Evolutionary conservation across 2,888 invertebrate species (phyloP).

Genomic region (Stenchaetothrips biformis): DNA sequence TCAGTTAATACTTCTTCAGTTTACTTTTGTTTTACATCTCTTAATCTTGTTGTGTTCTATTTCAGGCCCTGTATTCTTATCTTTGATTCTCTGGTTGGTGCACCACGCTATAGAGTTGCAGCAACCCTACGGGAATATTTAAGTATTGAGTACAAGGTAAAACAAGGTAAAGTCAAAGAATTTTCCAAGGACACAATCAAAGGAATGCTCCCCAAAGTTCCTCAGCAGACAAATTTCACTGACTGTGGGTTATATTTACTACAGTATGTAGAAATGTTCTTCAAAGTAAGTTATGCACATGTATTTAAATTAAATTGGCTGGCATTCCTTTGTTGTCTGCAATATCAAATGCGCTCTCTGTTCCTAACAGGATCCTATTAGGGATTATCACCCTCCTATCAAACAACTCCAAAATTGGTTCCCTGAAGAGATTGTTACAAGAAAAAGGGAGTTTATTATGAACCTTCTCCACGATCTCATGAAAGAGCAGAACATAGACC

Average conservation of each 20-base stretch:
- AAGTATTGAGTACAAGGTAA: conserved; percentile 76
- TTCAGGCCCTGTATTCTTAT: conserved; percentile 87
- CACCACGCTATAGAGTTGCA: conserved; percentile 75
- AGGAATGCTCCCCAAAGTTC: conserved; percentile 83
- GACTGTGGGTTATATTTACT: conserved; percentile 95
- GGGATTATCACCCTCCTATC: conserved; percentile 77
- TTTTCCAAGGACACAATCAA: conserved; percentile 81
- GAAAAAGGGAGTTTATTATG: conserved; percentile 83
- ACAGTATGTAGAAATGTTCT: conserved; percentile 95
- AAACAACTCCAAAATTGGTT: conserved; percentile 82
- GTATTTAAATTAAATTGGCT: conserved; percentile 8
- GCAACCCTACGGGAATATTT: conserved; percentile 88
- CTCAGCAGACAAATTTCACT: conserved; percentile 95
- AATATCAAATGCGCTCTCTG: conserved; percentile 15
- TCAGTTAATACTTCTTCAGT: too few species aligned
- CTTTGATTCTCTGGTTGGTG: conserved; percentile 85
- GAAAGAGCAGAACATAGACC: conserved; percentile 64
- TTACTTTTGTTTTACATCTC: too few species aligned
- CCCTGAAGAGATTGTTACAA: conserved; percentile 71
- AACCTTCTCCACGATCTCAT: conserved; percentile 69
- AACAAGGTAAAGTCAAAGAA: conserved; percentile 59
- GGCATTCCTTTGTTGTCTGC: background rate
- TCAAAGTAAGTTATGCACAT: conserved; percentile 57
- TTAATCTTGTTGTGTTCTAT: conserved; percentile 39
- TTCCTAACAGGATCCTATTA: conserved; percentile 67